Evolutionary conservation across 1,140 invertebrate species (phyloP).

Genomic region (Psilanteris sp.): DNA sequence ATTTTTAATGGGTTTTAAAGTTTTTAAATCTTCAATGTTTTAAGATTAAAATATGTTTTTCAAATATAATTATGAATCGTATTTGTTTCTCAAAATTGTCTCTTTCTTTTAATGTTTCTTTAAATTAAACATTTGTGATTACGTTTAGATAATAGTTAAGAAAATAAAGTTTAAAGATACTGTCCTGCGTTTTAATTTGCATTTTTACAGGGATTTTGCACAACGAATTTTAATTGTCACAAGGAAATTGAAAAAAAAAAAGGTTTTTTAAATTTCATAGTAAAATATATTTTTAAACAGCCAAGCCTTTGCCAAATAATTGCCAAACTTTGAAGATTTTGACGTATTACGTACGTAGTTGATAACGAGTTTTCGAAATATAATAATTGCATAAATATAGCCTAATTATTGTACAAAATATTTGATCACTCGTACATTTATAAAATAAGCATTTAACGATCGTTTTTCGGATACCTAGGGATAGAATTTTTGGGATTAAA

Average conservation of each 20-base stretch:
- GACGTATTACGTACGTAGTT: not conserved
- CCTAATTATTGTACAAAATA: constrained; percentile 18
- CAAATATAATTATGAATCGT: no score
- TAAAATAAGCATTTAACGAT: not conserved
- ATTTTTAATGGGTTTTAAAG: no score
- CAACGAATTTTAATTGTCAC: constrained; percentile 18
- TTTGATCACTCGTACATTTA: not conserved
- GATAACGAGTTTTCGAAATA: not conserved
- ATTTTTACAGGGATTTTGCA: constrained; percentile 1
- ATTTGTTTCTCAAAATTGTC: no score
- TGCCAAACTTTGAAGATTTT: constrained; percentile 7
- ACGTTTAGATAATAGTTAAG: not conserved
- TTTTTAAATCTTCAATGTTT: no score
- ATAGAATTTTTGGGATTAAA: constrained; percentile 22
- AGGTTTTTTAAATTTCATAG: not conserved
- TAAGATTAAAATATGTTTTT: no score
- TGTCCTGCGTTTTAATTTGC: no score
- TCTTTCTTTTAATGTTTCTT: no score
- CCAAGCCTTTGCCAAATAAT: constrained; percentile 22
- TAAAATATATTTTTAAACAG: constrained; percentile 8
- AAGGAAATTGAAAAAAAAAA: not conserved
- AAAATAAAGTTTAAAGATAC: not conserved
- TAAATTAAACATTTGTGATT: no score
- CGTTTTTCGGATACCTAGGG: constrained; percentile 21
- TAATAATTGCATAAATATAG: constrained; percentile 11